Evolutionary conservation across 2,888 invertebrate species (phyloP).

Genomic region (Adelphocoris suturalis): DNA sequence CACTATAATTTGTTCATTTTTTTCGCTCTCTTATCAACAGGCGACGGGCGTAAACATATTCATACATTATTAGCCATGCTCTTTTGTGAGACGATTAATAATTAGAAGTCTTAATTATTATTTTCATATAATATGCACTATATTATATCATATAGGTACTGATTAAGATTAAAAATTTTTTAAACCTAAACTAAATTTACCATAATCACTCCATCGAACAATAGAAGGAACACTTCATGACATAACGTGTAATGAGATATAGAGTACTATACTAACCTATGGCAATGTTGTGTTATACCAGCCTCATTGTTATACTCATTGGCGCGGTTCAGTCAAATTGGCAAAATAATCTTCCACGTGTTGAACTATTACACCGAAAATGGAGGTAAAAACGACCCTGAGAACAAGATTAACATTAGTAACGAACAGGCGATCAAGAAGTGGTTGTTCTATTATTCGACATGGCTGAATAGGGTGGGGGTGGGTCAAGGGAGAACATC

Average conservation of each 20-base stretch:
- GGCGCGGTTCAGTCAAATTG: conserved; percentile 44
- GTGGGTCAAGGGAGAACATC: conserved; percentile 54
- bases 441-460: conserved; percentile 59
- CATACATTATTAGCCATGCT: conserved; percentile 34
- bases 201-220: conserved; percentile 51
- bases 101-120: conserved; percentile 51
- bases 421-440: background rate
- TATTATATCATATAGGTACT: conserved; percentile 32
- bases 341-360: background rate
- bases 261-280: conserved; percentile 50
- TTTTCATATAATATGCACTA: conserved; percentile 43
- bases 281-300: conserved; percentile 62
- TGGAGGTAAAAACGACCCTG: conserved; percentile 59
- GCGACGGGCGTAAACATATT: conserved; percentile 28
- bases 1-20: background rate
- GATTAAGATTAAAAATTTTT: conserved; percentile 24
- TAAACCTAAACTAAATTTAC: conserved; percentile 55
- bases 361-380: background rate
- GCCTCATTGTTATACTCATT: conserved; percentile 39
- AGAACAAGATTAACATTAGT: conserved; percentile 27
- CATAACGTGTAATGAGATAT: conserved; percentile 8
- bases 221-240: conserved; percentile 56
- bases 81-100: conserved; percentile 22
- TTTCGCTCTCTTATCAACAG: background rate
- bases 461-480: conserved; percentile 44